Percentiles rank a stretch among this genome's conserved stretches.
Evolutionary conservation across 2,113 vertebrate species (phyloP).

Genomic region (Anarhynchus alexandrinus): DNA sequence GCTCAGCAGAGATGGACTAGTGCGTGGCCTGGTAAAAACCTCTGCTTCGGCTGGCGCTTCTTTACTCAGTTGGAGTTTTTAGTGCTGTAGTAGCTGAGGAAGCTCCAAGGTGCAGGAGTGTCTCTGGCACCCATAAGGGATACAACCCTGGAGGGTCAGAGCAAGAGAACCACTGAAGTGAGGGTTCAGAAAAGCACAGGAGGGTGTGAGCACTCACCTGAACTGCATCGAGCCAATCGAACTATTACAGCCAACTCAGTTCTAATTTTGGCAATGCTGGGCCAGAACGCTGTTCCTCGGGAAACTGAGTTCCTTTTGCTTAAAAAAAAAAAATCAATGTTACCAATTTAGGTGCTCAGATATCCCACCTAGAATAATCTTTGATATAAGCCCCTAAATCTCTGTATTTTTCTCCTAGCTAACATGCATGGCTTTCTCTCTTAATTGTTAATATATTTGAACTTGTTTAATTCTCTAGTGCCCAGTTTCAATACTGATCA

Average conservation of each 20-base stretch:
- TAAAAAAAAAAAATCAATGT: not conserved
- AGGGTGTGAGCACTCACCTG: not conserved
- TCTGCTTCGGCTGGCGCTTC: not conserved
- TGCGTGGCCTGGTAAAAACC: not conserved
- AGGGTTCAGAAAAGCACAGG: not conserved
- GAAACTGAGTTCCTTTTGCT: not conserved
- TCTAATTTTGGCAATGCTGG: not conserved
- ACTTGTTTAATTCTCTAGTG: not conserved
- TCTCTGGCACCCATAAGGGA: fast-evolving
- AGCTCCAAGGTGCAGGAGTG: not conserved
- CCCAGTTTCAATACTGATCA: not conserved
- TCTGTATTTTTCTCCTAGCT: not conserved
- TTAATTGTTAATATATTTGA: not conserved
- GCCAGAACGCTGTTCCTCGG: not conserved
- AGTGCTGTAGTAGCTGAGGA: not conserved
- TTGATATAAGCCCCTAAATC: not conserved
- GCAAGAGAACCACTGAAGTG: not conserved
- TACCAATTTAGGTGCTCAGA: not conserved
- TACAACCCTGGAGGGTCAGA: not conserved
- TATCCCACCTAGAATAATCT: not conserved
- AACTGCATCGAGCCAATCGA: fast-evolving
- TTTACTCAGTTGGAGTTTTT: not conserved
- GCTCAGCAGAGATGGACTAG: not conserved
- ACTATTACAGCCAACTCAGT: fast-evolving
- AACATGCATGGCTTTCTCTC: not conserved